Conservation (phyloP, 2,797 vertebrate species). For the Parauchenoglanis ngamensis region DNA sequence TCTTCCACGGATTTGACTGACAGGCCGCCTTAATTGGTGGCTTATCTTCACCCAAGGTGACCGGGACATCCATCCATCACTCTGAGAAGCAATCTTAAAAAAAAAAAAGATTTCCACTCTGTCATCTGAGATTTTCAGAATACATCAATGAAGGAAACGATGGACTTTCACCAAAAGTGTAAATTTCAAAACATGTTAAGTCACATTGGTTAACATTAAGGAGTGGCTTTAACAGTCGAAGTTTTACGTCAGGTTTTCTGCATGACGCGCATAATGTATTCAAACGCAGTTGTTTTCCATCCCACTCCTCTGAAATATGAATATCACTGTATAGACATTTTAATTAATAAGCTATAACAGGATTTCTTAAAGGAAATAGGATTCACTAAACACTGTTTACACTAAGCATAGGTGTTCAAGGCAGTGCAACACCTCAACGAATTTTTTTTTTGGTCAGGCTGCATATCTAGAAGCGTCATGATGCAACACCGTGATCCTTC, state of each 20-base stretch:
- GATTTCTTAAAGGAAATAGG: not conserved
- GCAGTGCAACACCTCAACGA: not conserved
- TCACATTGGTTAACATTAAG: not conserved
- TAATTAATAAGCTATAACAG: not conserved
- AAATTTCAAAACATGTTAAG: not conserved
- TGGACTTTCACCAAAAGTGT: not conserved
- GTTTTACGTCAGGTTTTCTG: not conserved
- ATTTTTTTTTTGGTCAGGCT: not conserved
- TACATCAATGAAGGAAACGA: not conserved
- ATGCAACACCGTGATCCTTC: not conserved
- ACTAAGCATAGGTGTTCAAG: not conserved
- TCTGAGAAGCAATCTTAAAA: not conserved
- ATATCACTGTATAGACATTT: not conserved
- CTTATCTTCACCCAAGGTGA: conserved; percentile 19
- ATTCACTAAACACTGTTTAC: not conserved
- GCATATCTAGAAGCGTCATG: not conserved
- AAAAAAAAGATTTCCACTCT: not conserved
- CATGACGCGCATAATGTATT: not conserved
- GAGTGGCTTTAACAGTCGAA: not conserved
- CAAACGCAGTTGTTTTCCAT: not conserved
- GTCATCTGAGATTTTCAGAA: not conserved
- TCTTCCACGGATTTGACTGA: not conserved
- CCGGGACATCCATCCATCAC: not conserved
- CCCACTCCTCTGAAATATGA: not conserved
- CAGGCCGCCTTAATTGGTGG: not conserved